Conservation (phyloP, 2,888 invertebrate species). For the Microctonus brassicae region DNA sequence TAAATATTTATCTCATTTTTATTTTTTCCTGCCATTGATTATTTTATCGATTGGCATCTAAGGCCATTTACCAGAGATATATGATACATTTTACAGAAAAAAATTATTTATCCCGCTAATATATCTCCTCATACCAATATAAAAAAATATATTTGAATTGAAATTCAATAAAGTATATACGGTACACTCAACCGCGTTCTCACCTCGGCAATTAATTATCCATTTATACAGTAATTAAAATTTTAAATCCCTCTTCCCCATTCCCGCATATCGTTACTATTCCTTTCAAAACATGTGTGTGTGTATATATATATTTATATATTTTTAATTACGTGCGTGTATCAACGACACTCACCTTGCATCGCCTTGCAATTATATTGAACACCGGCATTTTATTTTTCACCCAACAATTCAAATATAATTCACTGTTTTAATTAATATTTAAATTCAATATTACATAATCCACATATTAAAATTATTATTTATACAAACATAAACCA, state of each 20-base stretch:
- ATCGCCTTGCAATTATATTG: constrained; percentile 75
- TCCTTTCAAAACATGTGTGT: too few relatives aligned
- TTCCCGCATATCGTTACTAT: not conserved
- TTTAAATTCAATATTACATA: too few relatives aligned
- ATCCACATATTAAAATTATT: too few relatives aligned
- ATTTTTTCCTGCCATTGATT: not conserved
- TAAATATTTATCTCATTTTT: not conserved
- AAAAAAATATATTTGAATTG: not conserved
- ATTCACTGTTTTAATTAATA: not conserved
- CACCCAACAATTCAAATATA: constrained; percentile 9
- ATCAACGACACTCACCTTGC: constrained; percentile 71
- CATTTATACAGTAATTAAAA: not conserved
- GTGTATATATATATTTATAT: not conserved
- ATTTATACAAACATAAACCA: not conserved
- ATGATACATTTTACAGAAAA: not conserved
- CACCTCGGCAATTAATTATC: not conserved
- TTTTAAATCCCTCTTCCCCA: not conserved
- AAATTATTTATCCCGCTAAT: not conserved
- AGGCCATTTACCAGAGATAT: not conserved
- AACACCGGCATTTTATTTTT: constrained; percentile 73
- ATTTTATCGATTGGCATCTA: not conserved
- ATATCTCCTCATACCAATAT: not conserved
- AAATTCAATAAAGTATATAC: not conserved
- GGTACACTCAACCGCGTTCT: not conserved
- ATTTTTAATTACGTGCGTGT: not conserved